Base-by-base conservation (phyloP, 2,113 vertebrate genomes). In the Cairina moschata region DNA sequence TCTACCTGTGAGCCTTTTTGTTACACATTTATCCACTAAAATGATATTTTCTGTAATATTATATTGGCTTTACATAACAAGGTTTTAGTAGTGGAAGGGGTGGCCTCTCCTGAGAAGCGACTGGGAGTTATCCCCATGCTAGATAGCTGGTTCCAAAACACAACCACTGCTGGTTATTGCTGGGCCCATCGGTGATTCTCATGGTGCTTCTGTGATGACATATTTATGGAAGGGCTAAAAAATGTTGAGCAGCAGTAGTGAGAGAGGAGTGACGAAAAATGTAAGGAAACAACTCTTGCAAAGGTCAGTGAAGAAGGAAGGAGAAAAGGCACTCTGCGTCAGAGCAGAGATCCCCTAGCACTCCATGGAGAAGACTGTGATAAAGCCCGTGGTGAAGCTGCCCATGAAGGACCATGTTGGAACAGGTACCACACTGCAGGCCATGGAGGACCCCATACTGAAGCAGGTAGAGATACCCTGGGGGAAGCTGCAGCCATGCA, bases 111-210 rank as follows among this genome's bases (percentile, higher is more conserved):
- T 81, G 48, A 83, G 32, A 42, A 59, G 29, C 28, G 31, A 16
- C 38, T 2, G 1, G 10, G 21, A 13, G 23, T 32, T 83, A 36
- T 9, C 21, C 17, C 11, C 11, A 0, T 11, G 11, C 34, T 22
- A 46, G 23, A 29, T 21, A 52, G 15, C 7, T 32, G 42, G 31
- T 6, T 77, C 13, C 25, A 52, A 11, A 80, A 72, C 40, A 14
- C 13, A 36, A n/a, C 22, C 14, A 28, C 20, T 11, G 9, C 50
- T 66, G 76, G 21, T 56, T 40, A 36, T 75, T 72, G 26, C n/a
- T 54, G 65, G 62, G 29, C 22, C 20, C 1, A 2, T 72, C 46
- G 56, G 3, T 2, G 1, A 8, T 9, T 6, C 62, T 29, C 36
- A 44, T 71, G 25, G 32, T 25, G 21, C 17, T 36, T 34, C 25